Evolutionary conservation across 2,113 vertebrate species (phyloP).

Genomic region (Psophia crepitans): DNA sequence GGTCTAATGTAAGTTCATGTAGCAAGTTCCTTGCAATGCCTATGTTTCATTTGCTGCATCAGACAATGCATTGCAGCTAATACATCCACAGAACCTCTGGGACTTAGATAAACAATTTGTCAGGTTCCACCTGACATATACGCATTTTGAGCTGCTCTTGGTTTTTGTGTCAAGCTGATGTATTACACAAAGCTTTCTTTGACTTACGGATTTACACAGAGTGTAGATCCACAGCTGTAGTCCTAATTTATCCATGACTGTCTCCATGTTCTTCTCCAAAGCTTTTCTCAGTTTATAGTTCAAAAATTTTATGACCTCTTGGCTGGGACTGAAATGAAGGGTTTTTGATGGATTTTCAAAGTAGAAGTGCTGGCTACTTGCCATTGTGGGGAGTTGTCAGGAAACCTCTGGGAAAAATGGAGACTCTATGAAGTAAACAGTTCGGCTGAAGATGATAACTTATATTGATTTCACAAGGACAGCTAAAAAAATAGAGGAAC

Average conservation of each 20-base stretch:
- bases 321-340: background rate
- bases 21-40: background rate
- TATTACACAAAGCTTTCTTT: background rate
- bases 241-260: background rate
- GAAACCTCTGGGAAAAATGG: background rate
- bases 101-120: background rate
- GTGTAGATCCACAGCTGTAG: background rate
- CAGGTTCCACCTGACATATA: background rate
- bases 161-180: background rate
- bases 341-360: background rate
- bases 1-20: background rate
- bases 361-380: background rate
- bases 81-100: background rate
- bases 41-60: background rate
- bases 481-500: conserved; percentile 3
- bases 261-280: conserved; percentile 5
- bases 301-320: background rate
- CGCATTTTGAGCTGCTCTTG: background rate
- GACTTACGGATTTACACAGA: background rate
- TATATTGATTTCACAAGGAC: conserved; percentile 17
- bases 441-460: conserved; percentile 15
- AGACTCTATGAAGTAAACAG: conserved; percentile 17
- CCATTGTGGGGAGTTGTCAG: background rate
- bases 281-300: background rate
- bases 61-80: background rate